Evolutionary conservation across 2,797 vertebrate species (phyloP).

Genomic region (Discoglossus pictus): DNA sequence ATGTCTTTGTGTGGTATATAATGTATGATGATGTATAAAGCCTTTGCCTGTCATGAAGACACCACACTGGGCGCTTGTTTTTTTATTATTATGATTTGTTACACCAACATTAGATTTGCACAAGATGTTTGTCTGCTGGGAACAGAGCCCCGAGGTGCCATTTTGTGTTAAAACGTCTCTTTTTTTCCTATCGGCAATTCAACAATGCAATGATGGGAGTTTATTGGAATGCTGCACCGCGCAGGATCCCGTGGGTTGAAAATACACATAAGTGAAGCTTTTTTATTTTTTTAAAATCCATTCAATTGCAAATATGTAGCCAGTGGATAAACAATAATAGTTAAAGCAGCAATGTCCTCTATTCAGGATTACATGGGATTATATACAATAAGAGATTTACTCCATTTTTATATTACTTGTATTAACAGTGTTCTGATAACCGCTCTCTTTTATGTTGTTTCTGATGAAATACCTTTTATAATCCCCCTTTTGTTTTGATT

Average conservation of each 20-base stretch:
- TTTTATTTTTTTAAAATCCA: conserved; percentile 25
- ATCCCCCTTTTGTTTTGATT: neutral
- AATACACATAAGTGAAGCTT: neutral
- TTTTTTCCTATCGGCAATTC: conserved; percentile 20
- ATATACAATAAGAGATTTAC: neutral
- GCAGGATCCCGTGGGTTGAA: conserved; percentile 23
- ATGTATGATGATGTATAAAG: conserved; percentile 33
- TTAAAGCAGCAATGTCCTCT: conserved; percentile 5
- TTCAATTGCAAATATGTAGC: conserved; percentile 34
- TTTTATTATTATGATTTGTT: conserved; percentile 26
- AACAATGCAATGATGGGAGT: conserved; percentile 33
- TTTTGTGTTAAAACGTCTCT: conserved; percentile 29
- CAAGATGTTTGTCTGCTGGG: conserved; percentile 36
- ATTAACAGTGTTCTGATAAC: conserved; percentile 1
- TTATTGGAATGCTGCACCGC: conserved; percentile 19
- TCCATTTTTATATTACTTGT: neutral
- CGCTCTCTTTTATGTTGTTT: conserved; percentile 3
- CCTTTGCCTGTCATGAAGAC: neutral
- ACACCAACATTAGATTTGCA: conserved; percentile 33
- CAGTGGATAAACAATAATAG: conserved; percentile 28
- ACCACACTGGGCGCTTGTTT: neutral
- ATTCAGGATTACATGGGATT: conserved; percentile 18
- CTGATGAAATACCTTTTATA: neutral
- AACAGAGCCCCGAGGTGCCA: conserved; percentile 27
- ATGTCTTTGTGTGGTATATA: conserved; percentile 24